Percentiles rank a stretch among this genome's conserved stretches.
These are phyloP conservation scores for Chionodraco myersi DNA, from an alignment of 2,113 vertebrate genomes.

Conservation along the genomic window DNA sequence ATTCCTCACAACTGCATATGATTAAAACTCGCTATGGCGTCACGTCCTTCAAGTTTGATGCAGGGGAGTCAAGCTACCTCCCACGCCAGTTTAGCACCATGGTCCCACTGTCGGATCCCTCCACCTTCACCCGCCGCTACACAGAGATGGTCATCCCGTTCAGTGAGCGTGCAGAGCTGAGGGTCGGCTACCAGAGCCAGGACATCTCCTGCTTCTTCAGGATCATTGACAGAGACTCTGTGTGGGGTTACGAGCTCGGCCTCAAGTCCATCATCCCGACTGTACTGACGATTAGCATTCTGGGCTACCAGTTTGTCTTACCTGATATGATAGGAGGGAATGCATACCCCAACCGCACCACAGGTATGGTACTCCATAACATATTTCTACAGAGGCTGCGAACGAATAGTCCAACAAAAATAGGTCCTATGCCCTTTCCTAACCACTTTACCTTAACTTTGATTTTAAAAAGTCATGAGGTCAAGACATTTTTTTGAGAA, in stretches of 20 bases:
- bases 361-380: constrained; percentile 52
- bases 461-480: too few relatives aligned
- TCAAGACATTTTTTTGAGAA: too few relatives aligned
- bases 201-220: constrained; percentile 94
- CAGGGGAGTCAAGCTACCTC: constrained; percentile 93
- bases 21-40: constrained; percentile 87
- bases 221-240: constrained; percentile 92
- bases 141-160: constrained; percentile 92
- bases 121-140: constrained; percentile 90
- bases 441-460: too few relatives aligned
- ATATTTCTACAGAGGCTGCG: too few relatives aligned
- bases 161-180: constrained; percentile 89
- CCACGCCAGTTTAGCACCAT: constrained; percentile 91
- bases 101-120: constrained; percentile 87
- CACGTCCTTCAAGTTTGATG: constrained; percentile 95
- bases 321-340: constrained; percentile 93
- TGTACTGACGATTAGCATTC: constrained; percentile 91
- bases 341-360: constrained; percentile 80
- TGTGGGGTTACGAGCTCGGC: constrained; percentile 94
- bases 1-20: constrained; percentile 84
- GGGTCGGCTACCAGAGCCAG: constrained; percentile 94
- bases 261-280: constrained; percentile 95
- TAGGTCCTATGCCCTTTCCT: too few relatives aligned
- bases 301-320: constrained; percentile 92
- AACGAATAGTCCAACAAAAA: too few relatives aligned